Base-by-base conservation (phyloP, 2,797 vertebrate genomes). In the Squalus acanthias region DNA sequence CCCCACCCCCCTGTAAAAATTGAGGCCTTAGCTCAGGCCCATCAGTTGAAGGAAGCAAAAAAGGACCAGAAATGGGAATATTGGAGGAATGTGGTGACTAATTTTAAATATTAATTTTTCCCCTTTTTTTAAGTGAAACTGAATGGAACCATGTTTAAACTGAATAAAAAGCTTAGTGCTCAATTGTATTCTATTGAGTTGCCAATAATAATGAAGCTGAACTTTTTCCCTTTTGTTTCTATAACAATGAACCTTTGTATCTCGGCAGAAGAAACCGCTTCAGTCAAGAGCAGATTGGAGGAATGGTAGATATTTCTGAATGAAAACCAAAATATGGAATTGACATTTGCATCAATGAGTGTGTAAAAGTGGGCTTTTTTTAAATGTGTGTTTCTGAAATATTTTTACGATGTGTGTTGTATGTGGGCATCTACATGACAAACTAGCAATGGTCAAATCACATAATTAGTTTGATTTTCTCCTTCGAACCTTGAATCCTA, bases 391-490 rank as follows among this genome's bases (percentile, higher is more conserved):
- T 76, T 95, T n/a, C 50, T 57, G 63, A 33, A 60, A 13, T 74
- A 50, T 95, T 72, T 94, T 95, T 95, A n/a, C 29, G 15, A 95
- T 94, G 65, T 50, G 13, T 95, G 65, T 95, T 57, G 46, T 95
- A 29, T 57, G 39, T 85, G 94, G 39, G 26, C 13, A 74, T 76
- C 29, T 50, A 53, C 13, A 95, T 57, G 91, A 93, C n/a, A 93
- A 93, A 95, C 24, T 26, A 53, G 67, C 46, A 33, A 72, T 72
- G 39, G 5, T 13, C 65, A 93, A 93, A 46, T 9, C 72, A 95
- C 53, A 9, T 53, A 76, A 53, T 74, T n/a, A 46, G 50, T 60
- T 50, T 53, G 6, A 33, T 95, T 94, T 50, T 69, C 22, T 94
- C 15, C n/a, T 57, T 74, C 26, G 15, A n/a, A 57, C 26, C 26